Conservation (phyloP, 2,113 vertebrate genomes). For the Amphiprion percula region DNA sequence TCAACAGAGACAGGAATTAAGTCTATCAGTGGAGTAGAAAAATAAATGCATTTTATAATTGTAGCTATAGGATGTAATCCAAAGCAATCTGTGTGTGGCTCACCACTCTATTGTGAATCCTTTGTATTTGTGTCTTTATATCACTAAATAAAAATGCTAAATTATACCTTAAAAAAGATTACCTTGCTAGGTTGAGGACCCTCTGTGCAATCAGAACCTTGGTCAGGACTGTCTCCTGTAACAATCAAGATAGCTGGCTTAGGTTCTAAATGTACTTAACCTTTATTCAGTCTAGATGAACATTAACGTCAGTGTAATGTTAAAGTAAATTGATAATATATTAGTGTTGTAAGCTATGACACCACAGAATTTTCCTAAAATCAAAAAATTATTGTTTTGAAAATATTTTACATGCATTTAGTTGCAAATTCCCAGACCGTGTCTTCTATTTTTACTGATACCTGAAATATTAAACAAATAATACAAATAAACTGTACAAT, state of each 20-base stretch:
- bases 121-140: too few relatives aligned
- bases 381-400: not conserved
- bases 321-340: not conserved
- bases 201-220: conserved; percentile 46
- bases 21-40: not conserved
- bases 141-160: too few relatives aligned
- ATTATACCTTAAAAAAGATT: not conserved
- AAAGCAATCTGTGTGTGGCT: not conserved
- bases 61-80: not conserved
- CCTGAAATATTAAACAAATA: not conserved
- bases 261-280: not conserved
- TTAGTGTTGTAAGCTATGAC: not conserved
- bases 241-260: conserved; percentile 16
- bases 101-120: too few relatives aligned
- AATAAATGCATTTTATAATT: not conserved
- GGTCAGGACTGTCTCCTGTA: conserved; percentile 51
- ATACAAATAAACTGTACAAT: not conserved
- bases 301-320: not conserved
- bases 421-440: not conserved
- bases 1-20: not conserved
- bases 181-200: conserved; percentile 54
- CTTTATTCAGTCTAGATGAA: not conserved
- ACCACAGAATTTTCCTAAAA: too few relatives aligned
- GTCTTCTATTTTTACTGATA: too few relatives aligned
- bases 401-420: not conserved